phyloP scores from a whole-genome alignment of 2,888 invertebrate species.

The Hypena proboscidalis region DNA sequence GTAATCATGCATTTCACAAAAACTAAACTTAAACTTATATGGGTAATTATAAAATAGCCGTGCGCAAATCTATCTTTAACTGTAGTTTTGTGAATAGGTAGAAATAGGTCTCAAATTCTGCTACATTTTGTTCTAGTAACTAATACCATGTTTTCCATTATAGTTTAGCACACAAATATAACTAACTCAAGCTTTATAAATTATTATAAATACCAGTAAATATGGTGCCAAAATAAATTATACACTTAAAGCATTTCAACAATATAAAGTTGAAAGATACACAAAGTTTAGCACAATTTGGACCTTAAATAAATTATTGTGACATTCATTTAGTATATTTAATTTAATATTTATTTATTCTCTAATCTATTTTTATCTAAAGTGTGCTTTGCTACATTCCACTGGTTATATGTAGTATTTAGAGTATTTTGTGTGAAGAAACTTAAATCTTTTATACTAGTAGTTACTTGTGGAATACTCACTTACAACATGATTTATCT shows the following conservation, averaged over 20 bases:
- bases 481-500: too few relatives aligned
- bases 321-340: conserved; percentile 36
- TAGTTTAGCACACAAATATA: neutral
- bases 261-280: too few relatives aligned
- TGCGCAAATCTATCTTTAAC: conserved; percentile 36
- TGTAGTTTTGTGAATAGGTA: conserved; percentile 35
- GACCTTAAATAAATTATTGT: conserved; percentile 28
- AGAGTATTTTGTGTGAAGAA: neutral
- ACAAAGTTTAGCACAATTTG: conserved; percentile 39
- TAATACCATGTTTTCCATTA: neutral
- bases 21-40: conserved; percentile 11
- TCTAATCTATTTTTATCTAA: conserved; percentile 28
- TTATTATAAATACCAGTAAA: neutral
- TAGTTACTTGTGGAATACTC: too few relatives aligned
- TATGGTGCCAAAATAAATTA: conserved; percentile 14
- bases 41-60: conserved; percentile 31
- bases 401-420: conserved; percentile 16
- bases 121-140: conserved; percentile 28
- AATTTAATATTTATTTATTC: conserved; percentile 12
- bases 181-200: neutral
- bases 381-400: conserved; percentile 39
- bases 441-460: too few relatives aligned
- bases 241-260: neutral
- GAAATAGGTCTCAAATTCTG: conserved; percentile 38
- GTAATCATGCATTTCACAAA: conserved; percentile 35